Percentiles rank a stretch among this genome's conserved stretches.
Evolutionary conservation across 2,113 vertebrate genomes (phyloP).

Genomic region (Quiscalus mexicanus): DNA sequence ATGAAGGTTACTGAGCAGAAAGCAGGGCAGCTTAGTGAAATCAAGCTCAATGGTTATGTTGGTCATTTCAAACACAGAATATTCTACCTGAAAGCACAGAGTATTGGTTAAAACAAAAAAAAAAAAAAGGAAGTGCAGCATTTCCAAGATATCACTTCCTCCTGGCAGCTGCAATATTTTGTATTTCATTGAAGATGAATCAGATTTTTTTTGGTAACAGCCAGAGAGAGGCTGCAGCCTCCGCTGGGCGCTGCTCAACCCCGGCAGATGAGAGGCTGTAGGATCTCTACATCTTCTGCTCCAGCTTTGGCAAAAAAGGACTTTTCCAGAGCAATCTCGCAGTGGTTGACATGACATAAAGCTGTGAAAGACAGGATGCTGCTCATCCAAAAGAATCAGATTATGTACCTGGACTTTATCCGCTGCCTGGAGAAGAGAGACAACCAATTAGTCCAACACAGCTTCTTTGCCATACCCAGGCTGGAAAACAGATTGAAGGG

Average conservation of each 20-base stretch:
- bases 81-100: neutral
- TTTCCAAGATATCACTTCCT: neutral
- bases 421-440: conserved; percentile 32
- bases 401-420: neutral
- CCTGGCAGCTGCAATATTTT: neutral
- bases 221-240: neutral
- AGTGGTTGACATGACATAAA: neutral
- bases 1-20: neutral
- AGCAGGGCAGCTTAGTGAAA: neutral
- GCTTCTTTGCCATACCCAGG: conserved; percentile 31
- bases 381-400: neutral
- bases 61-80: neutral
- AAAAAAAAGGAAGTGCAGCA: neutral
- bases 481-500: conserved; percentile 64
- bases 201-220: neutral
- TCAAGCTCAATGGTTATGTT: neutral
- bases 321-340: neutral
- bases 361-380: neutral
- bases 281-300: neutral
- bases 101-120: neutral
- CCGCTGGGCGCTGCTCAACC: neutral
- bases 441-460: conserved; percentile 57
- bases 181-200: neutral
- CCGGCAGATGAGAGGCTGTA: neutral
- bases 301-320: neutral